Conservation (phyloP, 2,888 invertebrate genomes). For the Drosophila nr. perissopoda region DNA sequence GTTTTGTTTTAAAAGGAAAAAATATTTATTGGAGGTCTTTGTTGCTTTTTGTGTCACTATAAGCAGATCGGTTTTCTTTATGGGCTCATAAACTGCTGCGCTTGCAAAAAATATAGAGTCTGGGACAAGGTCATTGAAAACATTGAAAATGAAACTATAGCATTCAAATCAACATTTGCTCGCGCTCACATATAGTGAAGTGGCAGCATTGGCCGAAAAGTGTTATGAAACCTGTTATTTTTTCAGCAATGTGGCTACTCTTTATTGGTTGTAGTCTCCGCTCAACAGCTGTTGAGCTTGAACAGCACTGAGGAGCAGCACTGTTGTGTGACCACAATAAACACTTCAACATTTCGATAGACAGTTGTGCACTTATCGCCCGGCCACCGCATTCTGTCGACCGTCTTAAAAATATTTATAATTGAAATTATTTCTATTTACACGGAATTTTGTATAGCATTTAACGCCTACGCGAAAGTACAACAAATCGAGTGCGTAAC, state of each 20-base stretch:
- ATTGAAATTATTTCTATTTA: slow-evolving; percentile 60
- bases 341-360: slow-evolving; percentile 16
- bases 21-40: slow-evolving; percentile 49
- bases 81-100: slow-evolving; percentile 18
- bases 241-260: slow-evolving; percentile 3
- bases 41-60: slow-evolving; percentile 18
- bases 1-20: slow-evolving; percentile 51
- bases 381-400: slow-evolving; percentile 34
- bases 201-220: slow-evolving; percentile 24
- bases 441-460: slow-evolving; percentile 48
- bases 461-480: slow-evolving; percentile 32
- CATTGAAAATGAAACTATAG: not conserved
- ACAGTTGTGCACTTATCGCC: slow-evolving; percentile 32
- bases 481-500: slow-evolving; percentile 15
- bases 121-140: slow-evolving; percentile 31
- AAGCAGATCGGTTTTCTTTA: slow-evolving; percentile 23
- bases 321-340: not conserved
- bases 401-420: slow-evolving; percentile 43
- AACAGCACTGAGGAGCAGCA: slow-evolving; percentile 1
- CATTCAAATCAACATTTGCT: slow-evolving; percentile 6
- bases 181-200: slow-evolving; percentile 15
- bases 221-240: not conserved
- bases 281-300: slow-evolving; percentile 17
- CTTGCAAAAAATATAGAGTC: slow-evolving; percentile 16
- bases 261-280: slow-evolving; percentile 9